phyloP scores from a whole-genome alignment of 2,888 invertebrate genomes.

The Ashinkailepas kermadecensis region DNA sequence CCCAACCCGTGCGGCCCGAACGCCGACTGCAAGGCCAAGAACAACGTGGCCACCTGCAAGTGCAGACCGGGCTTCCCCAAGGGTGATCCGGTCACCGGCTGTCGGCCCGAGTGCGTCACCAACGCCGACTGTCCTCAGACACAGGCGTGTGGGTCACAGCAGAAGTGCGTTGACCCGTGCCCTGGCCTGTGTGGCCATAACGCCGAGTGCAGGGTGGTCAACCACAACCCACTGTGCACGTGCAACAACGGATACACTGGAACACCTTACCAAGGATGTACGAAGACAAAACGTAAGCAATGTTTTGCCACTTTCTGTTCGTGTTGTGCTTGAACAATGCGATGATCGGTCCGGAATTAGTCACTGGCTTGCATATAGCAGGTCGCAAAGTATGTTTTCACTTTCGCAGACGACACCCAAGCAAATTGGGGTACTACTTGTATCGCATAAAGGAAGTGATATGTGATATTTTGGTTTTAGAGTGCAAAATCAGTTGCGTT shows the following conservation, averaged over 20 bases:
- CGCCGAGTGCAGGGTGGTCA: slow-evolving; percentile 37
- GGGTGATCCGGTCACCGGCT: slow-evolving; percentile 32
- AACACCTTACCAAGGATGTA: background rate
- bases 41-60: slow-evolving; percentile 65
- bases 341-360: too few species aligned
- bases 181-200: slow-evolving; percentile 52
- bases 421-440: too few species aligned
- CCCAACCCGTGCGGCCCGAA: slow-evolving; percentile 73
- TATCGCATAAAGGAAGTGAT: too few species aligned
- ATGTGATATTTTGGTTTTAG: too few species aligned
- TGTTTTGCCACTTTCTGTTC: background rate
- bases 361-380: too few species aligned
- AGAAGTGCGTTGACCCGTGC: slow-evolving; percentile 48
- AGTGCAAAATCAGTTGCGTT: too few species aligned
- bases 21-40: slow-evolving; percentile 67
- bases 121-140: slow-evolving; percentile 68
- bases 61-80: slow-evolving; percentile 49
- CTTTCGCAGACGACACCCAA: too few species aligned
- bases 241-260: background rate
- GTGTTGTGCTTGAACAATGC: too few species aligned
- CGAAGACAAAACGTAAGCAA: background rate
- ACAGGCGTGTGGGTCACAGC: slow-evolving; percentile 56
- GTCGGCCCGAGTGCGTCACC: slow-evolving; percentile 65
- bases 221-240: slow-evolving; percentile 26
- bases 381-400: too few species aligned